Percentiles rank a stretch among this genome's conserved stretches.
These are phyloP conservation scores for Drosophila peninsularis DNA, from an alignment of 2,888 invertebrate genomes.

Conservation along the genomic window DNA sequence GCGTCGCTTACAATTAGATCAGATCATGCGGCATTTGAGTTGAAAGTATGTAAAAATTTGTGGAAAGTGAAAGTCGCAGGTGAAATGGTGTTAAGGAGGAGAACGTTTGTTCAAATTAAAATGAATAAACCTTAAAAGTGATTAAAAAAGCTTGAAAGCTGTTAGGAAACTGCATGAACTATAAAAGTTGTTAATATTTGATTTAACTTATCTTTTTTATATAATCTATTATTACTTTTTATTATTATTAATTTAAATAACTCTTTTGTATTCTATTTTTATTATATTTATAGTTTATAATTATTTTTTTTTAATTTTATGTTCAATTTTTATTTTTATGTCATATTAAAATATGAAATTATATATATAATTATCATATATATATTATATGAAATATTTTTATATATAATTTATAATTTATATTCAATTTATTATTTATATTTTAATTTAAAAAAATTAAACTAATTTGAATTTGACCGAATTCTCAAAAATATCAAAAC, in stretches of 20 bases:
- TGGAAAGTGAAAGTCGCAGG: constrained; percentile 70
- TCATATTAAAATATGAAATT: too few species aligned
- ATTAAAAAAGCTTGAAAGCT: background rate
- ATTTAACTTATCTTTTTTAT: background rate
- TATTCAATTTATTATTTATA: too few species aligned
- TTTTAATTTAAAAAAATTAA: too few species aligned
- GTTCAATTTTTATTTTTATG: background rate
- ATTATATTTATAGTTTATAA: background rate
- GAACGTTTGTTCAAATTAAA: too few species aligned
- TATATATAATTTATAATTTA: too few species aligned
- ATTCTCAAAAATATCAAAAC: too few species aligned
- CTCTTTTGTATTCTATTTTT: background rate
- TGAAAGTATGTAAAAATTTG: constrained; percentile 13
- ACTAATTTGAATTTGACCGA: too few species aligned
- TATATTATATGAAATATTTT: too few species aligned
- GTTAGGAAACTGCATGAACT: background rate
- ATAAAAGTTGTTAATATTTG: background rate
- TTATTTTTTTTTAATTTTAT: background rate
- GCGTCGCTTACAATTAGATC: constrained; percentile 53
- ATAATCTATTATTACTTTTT: background rate
- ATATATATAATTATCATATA: too few species aligned
- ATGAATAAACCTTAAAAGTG: background rate
- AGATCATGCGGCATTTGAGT: constrained; percentile 46
- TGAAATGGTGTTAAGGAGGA: constrained; percentile 3
- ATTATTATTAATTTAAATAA: background rate